Evolutionary conservation across 2,888 invertebrate genomes (phyloP), one percentile per base, ranked within the genome.

Genomic region (Scaptodrosophila latifasciaeformis): DNA sequence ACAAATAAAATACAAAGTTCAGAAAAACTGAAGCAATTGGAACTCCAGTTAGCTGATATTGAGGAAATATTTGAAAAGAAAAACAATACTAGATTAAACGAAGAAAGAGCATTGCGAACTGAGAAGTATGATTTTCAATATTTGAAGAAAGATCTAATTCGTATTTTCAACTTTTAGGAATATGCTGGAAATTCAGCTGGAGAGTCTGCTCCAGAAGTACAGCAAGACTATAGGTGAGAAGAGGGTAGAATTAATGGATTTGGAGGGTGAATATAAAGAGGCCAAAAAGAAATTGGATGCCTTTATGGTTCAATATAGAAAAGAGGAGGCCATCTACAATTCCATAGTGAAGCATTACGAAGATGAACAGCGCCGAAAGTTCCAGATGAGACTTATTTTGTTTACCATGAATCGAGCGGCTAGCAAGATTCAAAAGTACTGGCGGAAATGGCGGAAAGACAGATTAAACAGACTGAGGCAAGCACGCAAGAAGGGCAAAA

Each of bases 361-460:
- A 29, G 52, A 70, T 2, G 79, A 76, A 40, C 84, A 85, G 46
- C 70, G 67, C 0, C 67, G 65, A 0, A 59, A 70, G 6, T 84
- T 82, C 10, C 82, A 86, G 30, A 65, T 82, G 0, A 78, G 71
- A 49, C 47, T 86, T 15, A n/a, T 70, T 18, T 31, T 71, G 0
- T 86, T 84, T 37, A 81, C 81, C 71, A 72, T 83, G 77, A 84
- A 84, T 48, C 75, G 83, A 13, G 82, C 86, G 0, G 85, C 84
- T 2, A 58, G 59, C 5, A 75, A 67, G 30, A 82, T 86, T 35
- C 85, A 86, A 63, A 62, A 50, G 5, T 71, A 67, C 51, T 86
- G 84, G 83, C 71, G 81, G 0, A 58, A 59, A 31, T 83, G 71
- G 65, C 55, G 58, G 9, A 63, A 54, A 2, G 75, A 65, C n/a